These are phyloP conservation scores for Gryllus bimaculatus DNA, from an alignment of 1,140 invertebrate genomes.

Conservation along the genomic window DNA sequence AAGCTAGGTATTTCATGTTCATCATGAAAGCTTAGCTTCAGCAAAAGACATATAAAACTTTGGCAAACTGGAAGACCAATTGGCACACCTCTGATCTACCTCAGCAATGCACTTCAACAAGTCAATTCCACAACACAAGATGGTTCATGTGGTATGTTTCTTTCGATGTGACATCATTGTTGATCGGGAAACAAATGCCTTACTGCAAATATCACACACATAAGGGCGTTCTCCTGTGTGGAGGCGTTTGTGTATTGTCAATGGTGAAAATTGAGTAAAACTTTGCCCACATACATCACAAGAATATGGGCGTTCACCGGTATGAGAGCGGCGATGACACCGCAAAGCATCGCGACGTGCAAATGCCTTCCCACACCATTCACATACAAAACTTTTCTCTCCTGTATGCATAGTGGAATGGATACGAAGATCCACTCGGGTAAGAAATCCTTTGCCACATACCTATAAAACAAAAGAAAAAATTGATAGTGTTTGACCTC, in stretches of 20 bases:
- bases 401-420: constrained; percentile 60
- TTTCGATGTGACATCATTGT: constrained; percentile 51
- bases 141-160: constrained; percentile 37
- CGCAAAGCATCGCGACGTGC: constrained; percentile 57
- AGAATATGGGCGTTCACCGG: constrained; percentile 31
- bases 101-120: no score
- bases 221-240: constrained; percentile 77
- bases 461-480: constrained; percentile 27
- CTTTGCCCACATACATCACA: constrained; percentile 53
- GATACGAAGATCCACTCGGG: constrained; percentile 42
- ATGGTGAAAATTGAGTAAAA: constrained; percentile 52
- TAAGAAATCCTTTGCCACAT: constrained; percentile 58
- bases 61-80: no score
- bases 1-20: no score
- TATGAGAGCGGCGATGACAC: constrained; percentile 44
- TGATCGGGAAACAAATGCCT: constrained; percentile 46
- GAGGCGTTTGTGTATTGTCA: constrained; percentile 50
- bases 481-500: no score
- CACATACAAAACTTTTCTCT: constrained; percentile 58
- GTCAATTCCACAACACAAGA: no score
- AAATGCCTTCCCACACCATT: constrained; percentile 55
- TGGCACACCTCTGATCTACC: no score
- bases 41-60: no score
- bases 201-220: constrained; percentile 60
- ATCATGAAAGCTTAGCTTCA: no score